Conservation (phyloP, 2,113 vertebrate species). For the Rissa tridactyla region DNA sequence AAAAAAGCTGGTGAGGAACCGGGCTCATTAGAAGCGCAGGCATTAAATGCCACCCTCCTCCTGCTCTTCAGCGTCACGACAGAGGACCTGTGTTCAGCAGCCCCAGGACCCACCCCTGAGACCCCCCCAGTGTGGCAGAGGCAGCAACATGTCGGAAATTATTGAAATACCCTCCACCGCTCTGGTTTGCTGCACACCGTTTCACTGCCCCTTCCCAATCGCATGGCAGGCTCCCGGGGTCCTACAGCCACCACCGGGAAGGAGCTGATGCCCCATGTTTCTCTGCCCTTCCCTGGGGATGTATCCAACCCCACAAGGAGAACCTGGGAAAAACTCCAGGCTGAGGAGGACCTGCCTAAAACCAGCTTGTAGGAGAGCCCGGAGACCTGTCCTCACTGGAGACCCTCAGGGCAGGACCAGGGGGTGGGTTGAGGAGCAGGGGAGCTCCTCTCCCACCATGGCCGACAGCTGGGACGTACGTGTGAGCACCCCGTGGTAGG, state of each 20-base stretch:
- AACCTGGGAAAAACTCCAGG: not conserved
- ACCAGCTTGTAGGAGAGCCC: not conserved
- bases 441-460: not conserved
- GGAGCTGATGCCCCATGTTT: not conserved
- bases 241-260: not conserved
- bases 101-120: not conserved
- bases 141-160: not conserved
- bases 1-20: not conserved
- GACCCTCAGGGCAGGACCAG: not conserved
- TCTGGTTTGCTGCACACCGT: not conserved
- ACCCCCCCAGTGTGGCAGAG: not conserved
- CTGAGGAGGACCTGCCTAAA: not conserved
- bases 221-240: not conserved
- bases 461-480: accelerated
- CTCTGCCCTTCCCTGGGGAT: not conserved
- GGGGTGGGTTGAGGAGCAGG: not conserved
- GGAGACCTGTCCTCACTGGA: not conserved
- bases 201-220: not conserved
- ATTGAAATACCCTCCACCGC: not conserved
- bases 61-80: not conserved
- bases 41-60: not conserved
- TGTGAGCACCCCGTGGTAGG: not conserved
- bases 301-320: not conserved
- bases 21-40: not conserved
- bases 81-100: not conserved